Conservation (phyloP, 1,140 invertebrate genomes). For the Idris sp. region DNA sequence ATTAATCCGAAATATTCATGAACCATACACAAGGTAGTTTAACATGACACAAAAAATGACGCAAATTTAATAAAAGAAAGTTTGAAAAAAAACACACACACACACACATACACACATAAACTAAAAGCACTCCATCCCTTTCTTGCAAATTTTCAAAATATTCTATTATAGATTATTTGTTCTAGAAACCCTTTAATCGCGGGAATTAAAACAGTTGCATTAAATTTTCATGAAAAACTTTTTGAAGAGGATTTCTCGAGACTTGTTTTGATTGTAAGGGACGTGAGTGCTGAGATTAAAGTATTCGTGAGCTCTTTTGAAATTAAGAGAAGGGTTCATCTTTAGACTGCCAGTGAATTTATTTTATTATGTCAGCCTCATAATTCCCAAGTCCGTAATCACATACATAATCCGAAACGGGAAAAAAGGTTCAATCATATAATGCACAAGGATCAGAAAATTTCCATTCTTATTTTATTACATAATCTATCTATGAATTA, state of each 20-base stretch:
- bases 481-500: too few species aligned
- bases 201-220: constrained; percentile 42
- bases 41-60: constrained; percentile 17
- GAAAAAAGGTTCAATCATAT: too few species aligned
- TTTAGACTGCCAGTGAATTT: too few species aligned
- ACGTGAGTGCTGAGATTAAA: constrained; percentile 40
- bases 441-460: too few species aligned
- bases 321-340: constrained; percentile 19
- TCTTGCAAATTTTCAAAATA: constrained; percentile 21
- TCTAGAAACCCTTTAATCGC: constrained; percentile 13
- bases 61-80: constrained; percentile 13
- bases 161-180: constrained; percentile 27
- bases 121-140: too few species aligned
- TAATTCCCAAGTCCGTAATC: too few species aligned
- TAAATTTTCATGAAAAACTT: constrained; percentile 49
- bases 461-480: too few species aligned
- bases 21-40: not conserved
- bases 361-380: too few species aligned
- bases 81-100: too few species aligned
- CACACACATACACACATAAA: too few species aligned
- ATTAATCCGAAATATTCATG: constrained; percentile 28
- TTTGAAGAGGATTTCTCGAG: constrained; percentile 33
- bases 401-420: too few species aligned
- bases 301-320: constrained; percentile 21
- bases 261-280: constrained; percentile 41